Conservation (phyloP, 2,888 invertebrate genomes). For the Mylabris sibirica region DNA sequence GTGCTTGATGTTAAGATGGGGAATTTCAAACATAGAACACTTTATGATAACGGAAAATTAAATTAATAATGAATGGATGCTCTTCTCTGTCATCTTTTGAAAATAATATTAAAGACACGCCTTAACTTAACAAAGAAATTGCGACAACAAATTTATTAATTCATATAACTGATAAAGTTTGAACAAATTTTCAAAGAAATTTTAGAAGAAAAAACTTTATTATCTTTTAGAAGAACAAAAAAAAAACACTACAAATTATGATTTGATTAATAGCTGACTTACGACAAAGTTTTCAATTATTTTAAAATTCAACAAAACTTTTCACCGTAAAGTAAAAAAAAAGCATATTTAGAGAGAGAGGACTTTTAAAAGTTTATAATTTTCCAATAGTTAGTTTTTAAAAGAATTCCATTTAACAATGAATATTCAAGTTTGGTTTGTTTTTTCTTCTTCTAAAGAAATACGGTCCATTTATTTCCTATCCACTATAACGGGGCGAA, state of each 20-base stretch:
- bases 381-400: constrained; percentile 10
- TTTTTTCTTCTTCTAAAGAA: neutral
- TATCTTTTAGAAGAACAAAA: neutral
- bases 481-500: neutral
- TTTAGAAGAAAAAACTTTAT: neutral
- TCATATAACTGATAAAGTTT: constrained; percentile 2
- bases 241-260: neutral
- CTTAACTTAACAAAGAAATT: constrained; percentile 3
- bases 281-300: constrained; percentile 20
- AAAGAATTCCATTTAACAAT: constrained; percentile 6
- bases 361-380: constrained; percentile 3
- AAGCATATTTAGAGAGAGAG: neutral
- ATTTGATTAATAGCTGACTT: constrained; percentile 12
- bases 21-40: constrained; percentile 9
- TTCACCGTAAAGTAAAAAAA: neutral
- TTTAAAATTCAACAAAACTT: constrained; percentile 19
- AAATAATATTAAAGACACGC: neutral
- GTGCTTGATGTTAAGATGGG: neutral
- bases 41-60: constrained; percentile 5
- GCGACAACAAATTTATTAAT: constrained; percentile 9
- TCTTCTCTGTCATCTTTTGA: neutral
- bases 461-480: constrained; percentile 6
- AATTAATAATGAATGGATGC: constrained; percentile 7
- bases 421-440: neutral
- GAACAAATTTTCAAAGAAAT: neutral